Conservation (phyloP, 2,888 invertebrate species). For the Amorpha juglandis region DNA sequence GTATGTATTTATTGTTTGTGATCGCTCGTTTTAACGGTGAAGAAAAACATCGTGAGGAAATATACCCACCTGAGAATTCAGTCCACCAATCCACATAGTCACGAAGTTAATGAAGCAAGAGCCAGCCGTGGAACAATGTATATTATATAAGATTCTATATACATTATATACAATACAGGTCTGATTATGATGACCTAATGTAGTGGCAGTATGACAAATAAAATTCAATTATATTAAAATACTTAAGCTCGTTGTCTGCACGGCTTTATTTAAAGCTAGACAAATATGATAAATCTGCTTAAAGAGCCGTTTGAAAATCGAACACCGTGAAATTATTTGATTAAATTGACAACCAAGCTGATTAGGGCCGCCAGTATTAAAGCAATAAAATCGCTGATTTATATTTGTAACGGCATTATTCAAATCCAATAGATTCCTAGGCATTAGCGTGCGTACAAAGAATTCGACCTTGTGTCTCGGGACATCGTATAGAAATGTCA, state of each 20-base stretch:
- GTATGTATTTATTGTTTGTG: no score
- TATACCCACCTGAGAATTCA: no score
- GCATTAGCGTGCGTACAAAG: conserved; percentile 33
- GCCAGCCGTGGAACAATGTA: no score
- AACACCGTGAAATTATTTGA: conserved; percentile 9
- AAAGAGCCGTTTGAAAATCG: conserved; percentile 11
- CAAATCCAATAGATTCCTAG: conserved; percentile 18
- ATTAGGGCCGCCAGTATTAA: conserved; percentile 10
- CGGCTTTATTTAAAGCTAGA: conserved; percentile 2
- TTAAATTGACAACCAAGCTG: conserved; percentile 8
- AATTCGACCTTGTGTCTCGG: conserved; percentile 45
- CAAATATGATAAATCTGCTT: conserved; percentile 19
- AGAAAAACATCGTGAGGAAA: no score
- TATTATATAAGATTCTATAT: no score
- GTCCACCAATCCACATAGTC: no score
- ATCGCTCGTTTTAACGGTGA: no score
- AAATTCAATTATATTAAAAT: neutral
- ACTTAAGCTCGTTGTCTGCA: neutral
- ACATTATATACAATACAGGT: no score
- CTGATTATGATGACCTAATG: no score
- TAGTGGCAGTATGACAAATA: no score
- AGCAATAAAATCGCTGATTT: conserved; percentile 22
- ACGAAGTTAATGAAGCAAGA: no score
- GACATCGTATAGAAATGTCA: conserved; percentile 63
- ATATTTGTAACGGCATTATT: conserved; percentile 23